Conservation (phyloP, 2,888 invertebrate genomes). For the Dynastes hyllus region DNA sequence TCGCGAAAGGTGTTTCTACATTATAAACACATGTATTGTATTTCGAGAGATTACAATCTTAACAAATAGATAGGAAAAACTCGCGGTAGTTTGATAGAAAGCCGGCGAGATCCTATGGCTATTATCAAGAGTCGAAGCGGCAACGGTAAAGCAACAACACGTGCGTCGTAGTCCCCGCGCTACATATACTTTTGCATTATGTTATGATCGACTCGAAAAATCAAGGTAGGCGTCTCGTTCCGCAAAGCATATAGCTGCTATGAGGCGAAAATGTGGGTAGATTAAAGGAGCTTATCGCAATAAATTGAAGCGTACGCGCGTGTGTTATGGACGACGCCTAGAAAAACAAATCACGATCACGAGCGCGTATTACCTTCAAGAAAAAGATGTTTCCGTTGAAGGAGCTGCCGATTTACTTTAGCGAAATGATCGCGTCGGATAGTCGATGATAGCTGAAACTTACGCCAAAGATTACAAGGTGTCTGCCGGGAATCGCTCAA, state of each 20-base stretch:
- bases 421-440: too few relatives aligned
- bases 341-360: slow-evolving; percentile 4
- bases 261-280: slow-evolving; percentile 25
- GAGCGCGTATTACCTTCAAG: neutral
- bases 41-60: slow-evolving; percentile 5
- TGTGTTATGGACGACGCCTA: slow-evolving; percentile 10
- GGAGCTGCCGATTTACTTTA: neutral
- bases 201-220: slow-evolving; percentile 18
- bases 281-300: slow-evolving; percentile 39
- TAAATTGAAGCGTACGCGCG: slow-evolving; percentile 26
- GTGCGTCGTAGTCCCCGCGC: slow-evolving; percentile 21
- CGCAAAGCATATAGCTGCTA: slow-evolving; percentile 25
- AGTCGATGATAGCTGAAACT: too few relatives aligned
- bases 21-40: slow-evolving; percentile 11
- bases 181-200: neutral
- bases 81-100: neutral
- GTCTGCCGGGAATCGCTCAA: too few relatives aligned
- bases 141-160: neutral
- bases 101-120: neutral
- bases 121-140: slow-evolving; percentile 6
- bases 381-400: slow-evolving; percentile 11
- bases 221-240: slow-evolving; percentile 33
- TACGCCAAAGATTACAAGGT: too few relatives aligned
- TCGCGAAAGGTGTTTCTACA: slow-evolving; percentile 3
- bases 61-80: neutral